Base-by-base conservation (phyloP, 1,140 invertebrate genomes). In the Drosophila punjabiensis region DNA sequence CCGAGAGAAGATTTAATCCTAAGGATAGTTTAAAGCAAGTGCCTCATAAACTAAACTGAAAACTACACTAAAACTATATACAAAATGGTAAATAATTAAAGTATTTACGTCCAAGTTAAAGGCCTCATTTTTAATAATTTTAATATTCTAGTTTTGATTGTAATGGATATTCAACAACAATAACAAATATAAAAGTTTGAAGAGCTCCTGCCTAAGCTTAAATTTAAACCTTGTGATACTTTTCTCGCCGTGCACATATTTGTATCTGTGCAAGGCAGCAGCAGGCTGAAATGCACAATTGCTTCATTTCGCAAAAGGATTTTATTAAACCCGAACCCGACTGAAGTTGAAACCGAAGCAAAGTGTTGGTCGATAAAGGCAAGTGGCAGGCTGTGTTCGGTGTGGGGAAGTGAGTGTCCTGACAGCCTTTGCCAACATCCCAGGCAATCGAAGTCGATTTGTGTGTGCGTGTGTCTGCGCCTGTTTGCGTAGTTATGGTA, bases 241-340 rank as follows among this genome's bases (percentile, higher is more conserved):
- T 62, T 71, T 37, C 16, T 58, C 3, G 0, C 50, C 18, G 68
- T 70, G 67, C 48, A 20, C 18, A 45, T 70, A 45, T 70, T 70
- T 35, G 61, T 76, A 70, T 68, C 73, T 71, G 69, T 71, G 56
- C 81, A 59, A 59, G 62, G 65, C 82, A 68, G 62, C 83, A 84
- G 77, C 68, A 75, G 79, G 80, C 81, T 89, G 78, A 84, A 88
- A 83, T 86, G 79, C 76, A 87, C 73, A 88, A 86, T 89, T 82
- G 85, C 85, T 89, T 89, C 85, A 89, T 89, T 89, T 89, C 68
- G 86, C 73, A 86, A 79, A 90, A 90, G 82, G 82, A 84, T 89
- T 89, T 89, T 89, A 89, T 89, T 89, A 89, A 90, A 89, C 86
- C 82, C 73, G 80, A 86, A 77, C 67, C 66, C 39, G 39, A 64